Evolutionary conservation across 2,113 vertebrate species (phyloP), one percentile per base, ranked within the genome.

Genomic region (Tychaedon coryphoeus): DNA sequence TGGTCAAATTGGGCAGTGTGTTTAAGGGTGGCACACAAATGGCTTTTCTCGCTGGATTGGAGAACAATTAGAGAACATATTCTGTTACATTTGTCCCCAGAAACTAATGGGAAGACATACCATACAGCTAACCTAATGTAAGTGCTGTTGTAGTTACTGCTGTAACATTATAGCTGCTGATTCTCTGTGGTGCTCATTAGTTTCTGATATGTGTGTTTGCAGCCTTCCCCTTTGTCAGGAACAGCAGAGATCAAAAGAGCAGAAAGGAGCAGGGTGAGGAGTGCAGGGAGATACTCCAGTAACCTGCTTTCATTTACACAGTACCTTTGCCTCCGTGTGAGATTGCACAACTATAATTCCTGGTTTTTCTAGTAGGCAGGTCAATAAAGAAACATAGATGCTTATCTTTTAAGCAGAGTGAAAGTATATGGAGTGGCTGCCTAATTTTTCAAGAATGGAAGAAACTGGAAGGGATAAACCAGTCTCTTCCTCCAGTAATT

Each of bases 381-480:
- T 94, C 92, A 79, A 9, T 93, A 91, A 76, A 84, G 94, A 67
- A 83, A 53, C 29, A 26, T 5, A 77, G 65, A 71, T 54, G 19
- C 72, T 97, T 97, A 93, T 97, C 89, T 94, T 79, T 94, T 88
- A 77, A 75, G 66, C 17, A 70, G 56, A 70, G 15, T 88, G 71
- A 83, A 93, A 95, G 66, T 66, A 82, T 70, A 51, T 93, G 91
- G 77, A 95, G 96, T 94, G 90, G 72, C 50, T 95, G 88, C 79
- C 92, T 96, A 70, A 96, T 93, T 96, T 95, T 93, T 96, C 73
- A 91, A 40, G 54, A 94, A 54, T 47, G 65, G 76, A 94, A 75
- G 77, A 82, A 62, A 60, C 42, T 78, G 33, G 34, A 56, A 54
- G 51, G 38, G 9, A 20, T 67, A 57, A 82, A 81, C 38, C 42